A percentile compares a stretch with the other conserved stretches of the same genome.
Conservation (phyloP, 23 tunicate genomes). For the Trididemnum clinides region DNA sequence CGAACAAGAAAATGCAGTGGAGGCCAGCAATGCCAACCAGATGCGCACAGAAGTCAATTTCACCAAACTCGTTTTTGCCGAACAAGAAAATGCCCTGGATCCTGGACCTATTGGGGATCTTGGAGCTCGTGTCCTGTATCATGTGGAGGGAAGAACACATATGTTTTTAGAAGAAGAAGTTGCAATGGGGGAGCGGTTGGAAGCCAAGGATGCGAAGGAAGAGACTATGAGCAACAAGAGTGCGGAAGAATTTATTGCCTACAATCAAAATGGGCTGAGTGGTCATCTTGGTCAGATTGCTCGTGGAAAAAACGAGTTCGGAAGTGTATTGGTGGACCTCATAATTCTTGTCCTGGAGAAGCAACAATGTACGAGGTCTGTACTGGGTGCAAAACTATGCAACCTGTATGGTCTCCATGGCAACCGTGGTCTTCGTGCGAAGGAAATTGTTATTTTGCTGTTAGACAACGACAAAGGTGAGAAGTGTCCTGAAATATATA, state of each 20-base stretch:
- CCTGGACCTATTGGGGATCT: slow-evolving; percentile 63
- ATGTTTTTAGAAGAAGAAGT: neutral
- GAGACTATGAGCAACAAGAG: neutral
- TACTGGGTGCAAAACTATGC: neutral
- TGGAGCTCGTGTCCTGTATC: slow-evolving; percentile 57
- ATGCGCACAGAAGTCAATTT: neutral
- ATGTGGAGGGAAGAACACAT: slow-evolving; percentile 58
- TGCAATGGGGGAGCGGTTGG: slow-evolving; percentile 27
- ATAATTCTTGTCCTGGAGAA: slow-evolving; percentile 32
- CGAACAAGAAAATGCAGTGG: slow-evolving; percentile 15
- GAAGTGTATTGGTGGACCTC: slow-evolving; percentile 35
- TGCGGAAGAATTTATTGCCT: slow-evolving; percentile 52
- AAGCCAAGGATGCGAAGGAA: slow-evolving; percentile 31
- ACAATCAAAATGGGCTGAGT: slow-evolving; percentile 34
- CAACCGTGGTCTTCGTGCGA: neutral
- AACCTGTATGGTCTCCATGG: neutral
- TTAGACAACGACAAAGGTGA: neutral
- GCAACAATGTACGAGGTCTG: neutral
- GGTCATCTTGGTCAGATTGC: slow-evolving; percentile 60
- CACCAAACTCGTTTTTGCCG: slow-evolving; percentile 5
- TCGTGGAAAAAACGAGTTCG: slow-evolving; percentile 34
- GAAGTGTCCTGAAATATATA: no score
- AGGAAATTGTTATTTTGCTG: neutral
- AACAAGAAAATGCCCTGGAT: neutral
- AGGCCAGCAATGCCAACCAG: slow-evolving; percentile 1